These are phyloP conservation scores for Hyphantria cunea DNA, from an alignment of 1,140 invertebrate species.

Conservation along the genomic window DNA sequence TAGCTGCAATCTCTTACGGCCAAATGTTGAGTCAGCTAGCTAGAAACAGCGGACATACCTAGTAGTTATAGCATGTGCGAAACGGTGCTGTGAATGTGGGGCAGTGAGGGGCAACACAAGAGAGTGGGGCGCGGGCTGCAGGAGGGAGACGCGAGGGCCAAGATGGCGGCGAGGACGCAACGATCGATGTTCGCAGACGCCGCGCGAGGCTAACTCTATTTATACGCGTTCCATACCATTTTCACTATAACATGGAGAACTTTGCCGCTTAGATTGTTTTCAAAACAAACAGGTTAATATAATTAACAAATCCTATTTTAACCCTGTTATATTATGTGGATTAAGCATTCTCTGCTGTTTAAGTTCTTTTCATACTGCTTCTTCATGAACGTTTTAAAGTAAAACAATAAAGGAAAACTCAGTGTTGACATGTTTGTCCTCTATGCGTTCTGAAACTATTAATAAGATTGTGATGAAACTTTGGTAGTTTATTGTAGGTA, in stretches of 20 bases:
- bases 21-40: constrained; percentile 33
- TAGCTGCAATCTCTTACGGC: constrained; percentile 18
- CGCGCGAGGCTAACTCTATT: constrained; percentile 74
- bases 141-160: constrained; percentile 74
- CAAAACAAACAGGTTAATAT: constrained; percentile 4
- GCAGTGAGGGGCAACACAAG: constrained; percentile 64
- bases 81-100: constrained; percentile 75
- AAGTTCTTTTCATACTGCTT: background rate
- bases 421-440: no score
- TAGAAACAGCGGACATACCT: constrained; percentile 48
- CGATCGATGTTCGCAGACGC: constrained; percentile 79
- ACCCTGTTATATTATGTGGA: no score
- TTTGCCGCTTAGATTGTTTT: constrained; percentile 9
- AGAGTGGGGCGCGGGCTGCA: constrained; percentile 56
- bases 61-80: constrained; percentile 57
- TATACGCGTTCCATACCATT: constrained; percentile 72
- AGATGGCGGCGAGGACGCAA: constrained; percentile 76
- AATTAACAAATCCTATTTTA: background rate
- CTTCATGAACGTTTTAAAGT: background rate
- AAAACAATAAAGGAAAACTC: no score
- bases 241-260: constrained; percentile 53
- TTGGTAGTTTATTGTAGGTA: no score
- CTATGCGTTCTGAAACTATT: no score
- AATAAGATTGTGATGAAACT: no score
- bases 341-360: no score